Base-by-base conservation (phyloP, 2,797 vertebrate genomes). In the Perodicticus potto region DNA sequence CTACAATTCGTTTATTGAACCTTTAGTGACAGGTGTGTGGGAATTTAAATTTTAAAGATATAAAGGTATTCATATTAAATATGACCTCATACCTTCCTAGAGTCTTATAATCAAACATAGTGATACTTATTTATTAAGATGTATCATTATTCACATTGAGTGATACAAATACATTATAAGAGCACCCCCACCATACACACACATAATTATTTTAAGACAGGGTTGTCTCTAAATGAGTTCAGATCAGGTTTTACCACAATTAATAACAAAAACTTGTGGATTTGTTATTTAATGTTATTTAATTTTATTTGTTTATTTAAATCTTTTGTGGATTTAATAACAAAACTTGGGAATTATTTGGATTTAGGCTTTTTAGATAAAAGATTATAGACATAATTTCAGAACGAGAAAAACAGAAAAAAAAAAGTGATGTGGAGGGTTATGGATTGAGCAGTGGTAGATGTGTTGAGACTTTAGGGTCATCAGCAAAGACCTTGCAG, bases 281-380 rank as follows among this genome's bases (percentile, higher is more conserved):
- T 86, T 89, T n/a, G n/a, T n/a, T n/a, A n/a, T n/a, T n/a, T n/a
- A n/a, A n/a, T n/a, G n/a, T n/a, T n/a, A n/a, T n/a, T n/a, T n/a
- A n/a, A n/a, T n/a, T n/a, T n/a, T n/a, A n/a, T n/a, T n/a, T n/a
- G n/a, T n/a, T n/a, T n/a, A n/a, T n/a, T n/a, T n/a, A n/a, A n/a
- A n/a, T n/a, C n/a, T n/a, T n/a, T n/a, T n/a, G n/a, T n/a, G n/a
- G n/a, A n/a, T n/a, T 61, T 22, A 81, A 40, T 73, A 81, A 80
- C 3, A 73, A 63, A 93, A 93, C 84, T 89, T 93, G 93, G 59
- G 6, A 55, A 27, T 80, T 61, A 22, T 67, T 89, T 93, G 67
- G 29, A 49, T 70, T 92, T 81, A 12, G 20, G 49, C 19, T 86
- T 88, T 12, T 40, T 67, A 34, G 59, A n/a, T 59, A 67, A 87